A percentile compares a stretch with the other conserved stretches of the same genome.
phyloP scores from a whole-genome alignment of 92 coral and sea anemone genomes.

The Epizoanthus fatuus region DNA sequence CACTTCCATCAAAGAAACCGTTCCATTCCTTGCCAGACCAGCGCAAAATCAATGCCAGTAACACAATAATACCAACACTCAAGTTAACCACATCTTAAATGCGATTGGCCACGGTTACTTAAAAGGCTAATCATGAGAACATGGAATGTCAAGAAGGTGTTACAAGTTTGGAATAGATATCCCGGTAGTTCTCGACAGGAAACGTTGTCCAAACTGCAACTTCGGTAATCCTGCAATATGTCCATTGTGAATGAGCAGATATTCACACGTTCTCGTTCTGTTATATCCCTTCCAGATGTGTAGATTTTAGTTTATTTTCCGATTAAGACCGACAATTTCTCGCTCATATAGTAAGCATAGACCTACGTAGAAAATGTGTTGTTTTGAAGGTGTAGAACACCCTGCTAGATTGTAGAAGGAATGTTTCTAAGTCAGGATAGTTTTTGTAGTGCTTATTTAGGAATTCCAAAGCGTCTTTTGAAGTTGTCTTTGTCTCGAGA shows the following conservation, averaged over 20 bases:
- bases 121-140: too few relatives aligned
- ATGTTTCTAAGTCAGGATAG: not conserved
- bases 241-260: not conserved
- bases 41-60: not conserved
- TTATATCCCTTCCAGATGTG: not conserved
- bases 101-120: slow-evolving; percentile 1
- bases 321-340: not conserved
- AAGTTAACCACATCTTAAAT: slow-evolving; percentile 15
- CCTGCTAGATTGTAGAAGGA: too few relatives aligned
- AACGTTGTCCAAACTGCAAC: slow-evolving; percentile 5
- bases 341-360: not conserved
- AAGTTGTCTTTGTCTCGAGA: too few relatives aligned
- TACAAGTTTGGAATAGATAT: not conserved
- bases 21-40: slow-evolving; percentile 4
- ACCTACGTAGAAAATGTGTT: not conserved
- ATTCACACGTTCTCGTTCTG: not conserved
- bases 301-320: not conserved
- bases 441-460: too few relatives aligned
- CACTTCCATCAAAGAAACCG: too few relatives aligned
- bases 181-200: slow-evolving; percentile 7
- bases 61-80: slow-evolving; percentile 9
- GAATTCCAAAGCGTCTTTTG: too few relatives aligned
- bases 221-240: not conserved
- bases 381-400: too few relatives aligned
- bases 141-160: too few relatives aligned